Percentiles rank a stretch among this genome's conserved stretches.
Evolutionary conservation across 2,888 invertebrate genomes (phyloP).

Genomic region (Horisme vitalbata): DNA sequence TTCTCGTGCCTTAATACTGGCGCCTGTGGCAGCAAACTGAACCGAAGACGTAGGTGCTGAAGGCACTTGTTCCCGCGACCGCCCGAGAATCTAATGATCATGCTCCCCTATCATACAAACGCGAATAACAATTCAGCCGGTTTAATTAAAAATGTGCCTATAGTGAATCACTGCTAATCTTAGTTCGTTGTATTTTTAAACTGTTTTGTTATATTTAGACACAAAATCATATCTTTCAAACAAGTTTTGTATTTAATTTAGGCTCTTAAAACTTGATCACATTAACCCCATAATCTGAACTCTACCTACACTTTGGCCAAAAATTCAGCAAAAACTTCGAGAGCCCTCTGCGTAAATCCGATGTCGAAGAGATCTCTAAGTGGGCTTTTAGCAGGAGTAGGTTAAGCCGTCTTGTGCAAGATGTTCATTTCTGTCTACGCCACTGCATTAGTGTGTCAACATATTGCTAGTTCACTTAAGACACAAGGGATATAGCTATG

Average conservation of each 20-base stretch:
- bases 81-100: slow-evolving; percentile 48
- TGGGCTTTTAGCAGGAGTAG: slow-evolving; percentile 80
- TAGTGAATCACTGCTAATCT: background rate
- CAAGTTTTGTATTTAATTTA: slow-evolving; percentile 18
- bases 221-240: no score
- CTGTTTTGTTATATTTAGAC: background rate
- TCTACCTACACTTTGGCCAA: slow-evolving; percentile 60
- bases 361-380: slow-evolving; percentile 76
- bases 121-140: slow-evolving; percentile 34
- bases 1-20: slow-evolving; percentile 65
- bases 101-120: slow-evolving; percentile 42
- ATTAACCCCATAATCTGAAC: slow-evolving; percentile 63
- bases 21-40: slow-evolving; percentile 44
- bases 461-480: slow-evolving; percentile 28
- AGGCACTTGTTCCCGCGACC: slow-evolving; percentile 47
- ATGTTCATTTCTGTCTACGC: slow-evolving; percentile 72
- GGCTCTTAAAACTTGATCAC: slow-evolving; percentile 39
- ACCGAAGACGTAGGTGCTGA: slow-evolving; percentile 47
- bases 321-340: slow-evolving; percentile 66
- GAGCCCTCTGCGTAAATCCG: slow-evolving; percentile 74
- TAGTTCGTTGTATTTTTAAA: background rate
- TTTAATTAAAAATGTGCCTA: slow-evolving; percentile 45
- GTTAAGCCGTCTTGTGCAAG: slow-evolving; percentile 77
- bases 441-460: slow-evolving; percentile 48
- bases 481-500: background rate